Evolutionary conservation across 2,797 vertebrate species (phyloP).

Genomic region (Gymnopithys bicolor): DNA sequence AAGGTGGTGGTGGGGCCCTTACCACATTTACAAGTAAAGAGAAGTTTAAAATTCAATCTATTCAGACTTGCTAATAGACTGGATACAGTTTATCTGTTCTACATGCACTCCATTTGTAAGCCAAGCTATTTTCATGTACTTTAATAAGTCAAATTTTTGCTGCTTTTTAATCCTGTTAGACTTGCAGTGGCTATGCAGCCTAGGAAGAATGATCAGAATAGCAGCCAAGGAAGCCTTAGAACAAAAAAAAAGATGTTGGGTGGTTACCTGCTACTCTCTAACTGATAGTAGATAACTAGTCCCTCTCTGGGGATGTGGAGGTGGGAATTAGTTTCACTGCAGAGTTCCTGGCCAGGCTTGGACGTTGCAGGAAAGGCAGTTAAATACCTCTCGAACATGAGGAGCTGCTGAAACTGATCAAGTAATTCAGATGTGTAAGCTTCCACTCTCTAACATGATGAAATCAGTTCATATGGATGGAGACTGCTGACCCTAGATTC

Average conservation of each 20-base stretch:
- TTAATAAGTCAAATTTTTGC: neutral
- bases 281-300: neutral
- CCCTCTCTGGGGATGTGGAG: neutral
- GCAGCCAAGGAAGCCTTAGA: neutral
- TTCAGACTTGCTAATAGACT: neutral
- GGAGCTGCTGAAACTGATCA: neutral
- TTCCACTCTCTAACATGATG: neutral
- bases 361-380: neutral
- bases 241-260: neutral
- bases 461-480: neutral
- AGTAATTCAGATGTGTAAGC: neutral
- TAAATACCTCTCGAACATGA: neutral
- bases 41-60: neutral
- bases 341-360: neutral
- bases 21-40: neutral
- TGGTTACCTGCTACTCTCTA: neutral
- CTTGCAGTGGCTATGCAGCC: neutral
- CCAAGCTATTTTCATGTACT: neutral
- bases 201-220: neutral
- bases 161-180: slow-evolving; percentile 12
- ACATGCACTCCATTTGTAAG: neutral
- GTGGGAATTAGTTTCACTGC: neutral
- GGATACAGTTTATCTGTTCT: neutral
- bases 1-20: neutral
- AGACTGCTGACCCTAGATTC: neutral